Evolutionary conservation across 1,140 invertebrate species (phyloP).

Genomic region (Microplitis mediator): DNA sequence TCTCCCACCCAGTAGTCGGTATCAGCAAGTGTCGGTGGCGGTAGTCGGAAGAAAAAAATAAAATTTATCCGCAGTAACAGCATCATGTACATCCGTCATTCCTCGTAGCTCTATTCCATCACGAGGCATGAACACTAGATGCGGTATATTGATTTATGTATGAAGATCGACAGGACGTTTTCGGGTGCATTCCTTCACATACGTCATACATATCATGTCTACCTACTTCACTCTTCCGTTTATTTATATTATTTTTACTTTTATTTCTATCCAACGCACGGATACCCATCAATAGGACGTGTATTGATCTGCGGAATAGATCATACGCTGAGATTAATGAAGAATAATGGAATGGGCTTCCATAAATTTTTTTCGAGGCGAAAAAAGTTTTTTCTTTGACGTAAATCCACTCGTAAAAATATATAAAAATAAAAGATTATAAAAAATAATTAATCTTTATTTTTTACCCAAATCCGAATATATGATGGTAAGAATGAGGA

Average conservation of each 20-base stretch:
- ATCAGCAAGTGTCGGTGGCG: too few relatives aligned
- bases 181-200: neutral
- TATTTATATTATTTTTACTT: too few relatives aligned
- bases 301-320: neutral
- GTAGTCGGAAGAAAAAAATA: neutral
- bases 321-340: too few relatives aligned
- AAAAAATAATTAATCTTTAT: neutral
- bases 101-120: neutral
- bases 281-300: neutral
- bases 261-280: too few relatives aligned
- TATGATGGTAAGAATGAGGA: neutral
- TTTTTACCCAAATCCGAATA: neutral
- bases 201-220: neutral
- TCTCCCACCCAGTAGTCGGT: too few relatives aligned
- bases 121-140: too few relatives aligned
- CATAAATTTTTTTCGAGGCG: too few relatives aligned
- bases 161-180: neutral
- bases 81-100: constrained; percentile 1
- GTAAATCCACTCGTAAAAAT: too few relatives aligned
- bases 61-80: neutral
- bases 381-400: too few relatives aligned
- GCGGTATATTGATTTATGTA: neutral
- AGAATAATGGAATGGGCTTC: too few relatives aligned
- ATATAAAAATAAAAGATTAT: too few relatives aligned
- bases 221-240: neutral